A percentile compares a stretch with the other conserved stretches of the same genome.
Evolutionary conservation across 2,888 invertebrate species (phyloP).

Genomic region (Xylocampa areola): DNA sequence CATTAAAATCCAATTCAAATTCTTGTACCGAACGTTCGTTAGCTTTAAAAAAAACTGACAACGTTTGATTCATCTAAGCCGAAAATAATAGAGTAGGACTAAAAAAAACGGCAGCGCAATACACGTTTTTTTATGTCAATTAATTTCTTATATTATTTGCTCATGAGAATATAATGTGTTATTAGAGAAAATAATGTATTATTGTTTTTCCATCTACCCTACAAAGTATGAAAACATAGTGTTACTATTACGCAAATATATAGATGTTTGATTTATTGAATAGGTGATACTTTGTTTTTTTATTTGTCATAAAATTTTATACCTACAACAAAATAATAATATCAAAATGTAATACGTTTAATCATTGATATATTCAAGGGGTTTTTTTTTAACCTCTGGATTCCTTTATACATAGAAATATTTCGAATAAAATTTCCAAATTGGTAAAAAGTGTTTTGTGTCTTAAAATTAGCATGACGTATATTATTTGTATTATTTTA

Average conservation of each 20-base stretch:
- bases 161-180: conserved; percentile 1
- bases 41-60: conserved; percentile 5
- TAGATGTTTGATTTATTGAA: too few relatives aligned
- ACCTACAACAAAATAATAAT: too few relatives aligned
- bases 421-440: too few relatives aligned
- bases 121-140: conserved; percentile 27
- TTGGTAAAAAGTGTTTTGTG: too few relatives aligned
- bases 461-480: conserved; percentile 1
- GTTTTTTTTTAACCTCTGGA: too few relatives aligned
- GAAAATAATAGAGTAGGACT: conserved; percentile 36
- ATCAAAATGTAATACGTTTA: too few relatives aligned
- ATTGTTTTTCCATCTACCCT: neutral
- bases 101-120: conserved; percentile 22
- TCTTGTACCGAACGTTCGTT: conserved; percentile 8
- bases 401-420: too few relatives aligned
- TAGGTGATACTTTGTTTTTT: too few relatives aligned
- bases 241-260: too few relatives aligned
- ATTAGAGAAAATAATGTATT: neutral
- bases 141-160: conserved; percentile 11
- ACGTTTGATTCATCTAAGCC: conserved; percentile 43
- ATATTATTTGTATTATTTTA: conserved; percentile 6
- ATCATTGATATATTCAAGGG: too few relatives aligned
- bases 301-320: too few relatives aligned
- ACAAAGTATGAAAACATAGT: too few relatives aligned
- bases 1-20: conserved; percentile 10